Evolutionary conservation across 2,113 vertebrate genomes (phyloP).

Genomic region (Castor canadensis): DNA sequence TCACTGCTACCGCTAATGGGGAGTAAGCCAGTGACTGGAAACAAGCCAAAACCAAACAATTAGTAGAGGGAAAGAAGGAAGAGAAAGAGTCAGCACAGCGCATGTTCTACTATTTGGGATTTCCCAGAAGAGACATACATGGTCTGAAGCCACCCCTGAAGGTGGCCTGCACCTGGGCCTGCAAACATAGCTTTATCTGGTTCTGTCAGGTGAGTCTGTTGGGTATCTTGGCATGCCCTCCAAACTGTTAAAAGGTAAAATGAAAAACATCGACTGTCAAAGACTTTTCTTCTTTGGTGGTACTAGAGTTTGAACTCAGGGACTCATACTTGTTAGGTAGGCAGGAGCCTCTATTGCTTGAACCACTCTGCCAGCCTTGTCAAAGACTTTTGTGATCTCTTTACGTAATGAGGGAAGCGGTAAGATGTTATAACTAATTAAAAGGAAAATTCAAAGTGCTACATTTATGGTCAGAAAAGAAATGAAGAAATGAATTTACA

Average conservation of each 20-base stretch:
- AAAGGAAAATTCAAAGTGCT: neutral
- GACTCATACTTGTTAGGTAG: too few species aligned
- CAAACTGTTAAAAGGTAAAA: neutral
- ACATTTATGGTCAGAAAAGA: neutral
- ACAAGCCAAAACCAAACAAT: neutral
- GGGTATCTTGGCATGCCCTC: neutral
- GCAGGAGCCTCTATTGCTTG: too few species aligned
- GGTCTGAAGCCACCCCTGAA: neutral
- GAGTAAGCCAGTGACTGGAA: neutral
- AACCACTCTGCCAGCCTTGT: too few species aligned
- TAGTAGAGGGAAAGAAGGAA: neutral
- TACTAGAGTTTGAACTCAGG: too few species aligned
- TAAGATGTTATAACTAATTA: neutral
- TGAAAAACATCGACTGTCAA: too few species aligned
- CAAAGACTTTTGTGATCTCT: neutral
- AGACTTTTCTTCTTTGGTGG: too few species aligned
- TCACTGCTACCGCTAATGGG: neutral
- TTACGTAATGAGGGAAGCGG: neutral
- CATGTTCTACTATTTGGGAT: neutral
- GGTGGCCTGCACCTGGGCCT: neutral
- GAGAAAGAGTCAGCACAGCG: neutral
- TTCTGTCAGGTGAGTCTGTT: neutral
- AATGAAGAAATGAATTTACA: neutral
- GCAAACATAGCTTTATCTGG: neutral
- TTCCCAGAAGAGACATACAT: neutral